Evolutionary conservation across 2,888 invertebrate species (phyloP), one percentile per base, ranked within the genome.

Genomic region (Leptinotarsa rubiginosa): DNA sequence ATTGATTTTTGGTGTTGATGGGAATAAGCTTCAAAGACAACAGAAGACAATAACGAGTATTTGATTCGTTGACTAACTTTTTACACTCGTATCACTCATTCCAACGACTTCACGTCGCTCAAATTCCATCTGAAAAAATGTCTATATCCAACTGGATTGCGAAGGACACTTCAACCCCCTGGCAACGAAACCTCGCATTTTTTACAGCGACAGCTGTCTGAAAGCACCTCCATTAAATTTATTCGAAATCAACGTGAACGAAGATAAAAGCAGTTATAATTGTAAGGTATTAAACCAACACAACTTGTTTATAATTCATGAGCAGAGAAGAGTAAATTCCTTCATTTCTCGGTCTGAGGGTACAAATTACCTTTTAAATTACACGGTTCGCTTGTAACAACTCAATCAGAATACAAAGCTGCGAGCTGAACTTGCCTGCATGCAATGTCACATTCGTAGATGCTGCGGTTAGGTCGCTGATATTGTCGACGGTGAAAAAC

Each of bases 351-450:
- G 62, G 62, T 62, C 62, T 62, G 62, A 41, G 62, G 62, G 41
- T 62, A 62, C 62, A n/a, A 62, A 62, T 62, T 62, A 62, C 41
- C 62, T 62, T 62, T 62, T 62, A 62, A 62, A 62, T 62, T 62
- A 62, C 62, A 62, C 18, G 62, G 62, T n/a, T 62, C n/a, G 31
- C 41, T 62, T 3, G 62, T 62, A 62, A 62, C 62, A 62, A 62
- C 62, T 62, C 62, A 62, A 62, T 62, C 62, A 62, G 62, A 62
- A 62, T 62, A 62, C 62, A 62, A 62, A 62, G 31, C 62, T 62
- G 62, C 25, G 22, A 54, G 54, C 18, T 54, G 54, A 54, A 54
- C 54, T 54, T 54, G 54, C 54, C 50, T n/a, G 54, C 54, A 54
- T 54, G 54, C 54, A 54, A 54, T 18, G 54, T 54, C n/a, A 54